phyloP scores from a whole-genome alignment of 2,888 invertebrate genomes.

The Pristionchus mayeri region DNA sequence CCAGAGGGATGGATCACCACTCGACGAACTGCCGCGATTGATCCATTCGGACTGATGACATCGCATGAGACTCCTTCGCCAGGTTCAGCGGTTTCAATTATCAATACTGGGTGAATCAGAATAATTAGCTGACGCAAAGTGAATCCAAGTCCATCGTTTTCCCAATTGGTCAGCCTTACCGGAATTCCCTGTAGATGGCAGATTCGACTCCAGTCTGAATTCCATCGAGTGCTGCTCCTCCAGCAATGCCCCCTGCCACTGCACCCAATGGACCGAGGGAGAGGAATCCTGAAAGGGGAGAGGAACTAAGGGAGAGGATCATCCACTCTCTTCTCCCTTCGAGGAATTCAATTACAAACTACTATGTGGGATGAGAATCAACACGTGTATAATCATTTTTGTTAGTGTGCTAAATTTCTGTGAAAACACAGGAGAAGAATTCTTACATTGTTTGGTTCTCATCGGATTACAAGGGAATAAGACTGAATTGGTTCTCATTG shows the following conservation, averaged over 20 bases:
- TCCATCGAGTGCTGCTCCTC: constrained; percentile 49
- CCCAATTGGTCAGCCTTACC: background rate
- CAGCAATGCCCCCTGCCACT: constrained; percentile 49
- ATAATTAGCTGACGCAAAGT: too few relatives aligned
- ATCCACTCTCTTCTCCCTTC: too few relatives aligned
- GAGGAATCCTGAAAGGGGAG: constrained; percentile 30
- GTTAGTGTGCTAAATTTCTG: too few relatives aligned
- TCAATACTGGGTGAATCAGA: background rate
- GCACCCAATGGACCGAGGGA: constrained; percentile 45
- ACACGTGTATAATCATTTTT: too few relatives aligned
- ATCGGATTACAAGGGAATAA: constrained; percentile 34
- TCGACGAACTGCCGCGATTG: constrained; percentile 34
- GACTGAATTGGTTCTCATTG: background rate
- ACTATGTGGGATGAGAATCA: too few relatives aligned
- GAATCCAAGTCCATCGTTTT: too few relatives aligned
- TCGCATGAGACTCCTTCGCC: background rate
- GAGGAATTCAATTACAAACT: too few relatives aligned
- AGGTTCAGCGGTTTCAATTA: background rate
- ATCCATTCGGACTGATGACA: constrained; percentile 45
- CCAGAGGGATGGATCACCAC: constrained; percentile 26
- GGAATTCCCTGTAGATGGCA: constrained; percentile 2
- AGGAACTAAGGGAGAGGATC: too few relatives aligned
- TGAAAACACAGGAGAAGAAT: too few relatives aligned
- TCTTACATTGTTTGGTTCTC: too few relatives aligned
- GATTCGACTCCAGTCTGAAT: constrained; percentile 46